Evolutionary conservation across 2,888 invertebrate species (phyloP).

Genomic region (Bombylius discolor): DNA sequence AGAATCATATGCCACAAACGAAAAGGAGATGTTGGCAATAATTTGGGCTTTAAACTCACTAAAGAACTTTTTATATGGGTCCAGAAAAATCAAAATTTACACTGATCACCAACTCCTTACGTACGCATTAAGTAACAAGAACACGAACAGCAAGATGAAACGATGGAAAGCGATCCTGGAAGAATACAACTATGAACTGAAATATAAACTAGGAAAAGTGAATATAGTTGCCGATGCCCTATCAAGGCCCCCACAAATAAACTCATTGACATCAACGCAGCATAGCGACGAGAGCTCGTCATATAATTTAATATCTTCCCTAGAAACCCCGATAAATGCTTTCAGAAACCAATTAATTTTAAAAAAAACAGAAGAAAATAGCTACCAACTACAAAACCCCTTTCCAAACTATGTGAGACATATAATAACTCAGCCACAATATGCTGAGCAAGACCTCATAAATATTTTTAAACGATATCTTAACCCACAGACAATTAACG

Average conservation of each 20-base stretch:
- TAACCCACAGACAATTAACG: constrained; percentile 7
- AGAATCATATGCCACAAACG: constrained; percentile 22
- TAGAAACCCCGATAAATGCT: constrained; percentile 4
- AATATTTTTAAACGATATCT: constrained; percentile 7
- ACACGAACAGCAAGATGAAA: constrained; percentile 11
- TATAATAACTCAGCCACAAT: background rate
- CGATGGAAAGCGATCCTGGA: constrained; percentile 11
- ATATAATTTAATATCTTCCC: constrained; percentile 3
- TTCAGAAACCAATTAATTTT: constrained; percentile 12
- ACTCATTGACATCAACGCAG: background rate
- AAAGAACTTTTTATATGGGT: background rate
- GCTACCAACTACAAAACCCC: constrained; percentile 1
- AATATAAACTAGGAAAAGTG: constrained; percentile 8
- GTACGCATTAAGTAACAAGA: constrained; percentile 15
- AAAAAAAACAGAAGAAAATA: constrained; percentile 1
- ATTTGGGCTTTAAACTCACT: constrained; percentile 4
- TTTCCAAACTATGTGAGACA: constrained; percentile 6
- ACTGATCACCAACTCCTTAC: constrained; percentile 15
- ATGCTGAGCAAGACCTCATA: constrained; percentile 1
- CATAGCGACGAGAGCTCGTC: constrained; percentile 8
- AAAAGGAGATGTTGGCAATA: constrained; percentile 17
- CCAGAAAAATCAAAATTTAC: background rate
- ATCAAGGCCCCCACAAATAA: constrained; percentile 1
- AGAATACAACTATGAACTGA: constrained; percentile 10
- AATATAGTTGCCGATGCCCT: constrained; percentile 11